Percentiles rank a stretch among this genome's conserved stretches.
Evolutionary conservation across 2,888 invertebrate species (phyloP).

Genomic region (Colletes collaris): DNA sequence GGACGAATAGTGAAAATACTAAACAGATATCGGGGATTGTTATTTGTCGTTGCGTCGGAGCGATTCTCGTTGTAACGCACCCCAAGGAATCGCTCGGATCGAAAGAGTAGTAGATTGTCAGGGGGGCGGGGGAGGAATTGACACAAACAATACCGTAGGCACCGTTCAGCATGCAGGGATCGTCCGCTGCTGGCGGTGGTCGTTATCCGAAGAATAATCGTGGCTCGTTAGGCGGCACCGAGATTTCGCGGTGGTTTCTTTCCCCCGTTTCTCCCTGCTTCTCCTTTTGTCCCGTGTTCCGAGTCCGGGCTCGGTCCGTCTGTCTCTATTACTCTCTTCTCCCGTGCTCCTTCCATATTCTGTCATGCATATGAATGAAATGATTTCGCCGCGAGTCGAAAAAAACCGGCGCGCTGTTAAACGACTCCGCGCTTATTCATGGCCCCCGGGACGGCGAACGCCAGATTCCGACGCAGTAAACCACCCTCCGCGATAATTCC

Average conservation of each 20-base stretch:
- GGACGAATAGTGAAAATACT: too few relatives aligned
- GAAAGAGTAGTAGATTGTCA: not conserved
- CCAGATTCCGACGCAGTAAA: slow-evolving; percentile 53
- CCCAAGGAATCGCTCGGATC: not conserved
- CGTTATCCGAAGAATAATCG: slow-evolving; percentile 74
- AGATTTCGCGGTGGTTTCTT: slow-evolving; percentile 51
- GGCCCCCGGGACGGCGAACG: slow-evolving; percentile 45
- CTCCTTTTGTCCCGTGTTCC: slow-evolving; percentile 14
- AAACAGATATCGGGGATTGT: too few relatives aligned
- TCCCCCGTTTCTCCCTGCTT: slow-evolving; percentile 17
- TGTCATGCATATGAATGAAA: slow-evolving; percentile 79
- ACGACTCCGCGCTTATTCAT: slow-evolving; percentile 69
- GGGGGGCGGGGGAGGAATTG: slow-evolving; percentile 12
- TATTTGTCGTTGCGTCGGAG: not conserved
- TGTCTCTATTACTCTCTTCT: slow-evolving; percentile 34
- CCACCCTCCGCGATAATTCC: slow-evolving; percentile 62
- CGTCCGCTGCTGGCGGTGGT: slow-evolving; percentile 54
- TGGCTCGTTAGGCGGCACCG: slow-evolving; percentile 69
- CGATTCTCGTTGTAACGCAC: not conserved
- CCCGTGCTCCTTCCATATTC: slow-evolving; percentile 65
- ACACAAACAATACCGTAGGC: slow-evolving; percentile 47
- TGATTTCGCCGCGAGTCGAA: slow-evolving; percentile 61
- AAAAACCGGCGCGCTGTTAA: slow-evolving; percentile 62
- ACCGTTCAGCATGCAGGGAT: slow-evolving; percentile 49
- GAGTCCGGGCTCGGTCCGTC: slow-evolving; percentile 18